Conservation (phyloP, 2,797 vertebrate genomes). For the Astyanax mexicanus region DNA sequence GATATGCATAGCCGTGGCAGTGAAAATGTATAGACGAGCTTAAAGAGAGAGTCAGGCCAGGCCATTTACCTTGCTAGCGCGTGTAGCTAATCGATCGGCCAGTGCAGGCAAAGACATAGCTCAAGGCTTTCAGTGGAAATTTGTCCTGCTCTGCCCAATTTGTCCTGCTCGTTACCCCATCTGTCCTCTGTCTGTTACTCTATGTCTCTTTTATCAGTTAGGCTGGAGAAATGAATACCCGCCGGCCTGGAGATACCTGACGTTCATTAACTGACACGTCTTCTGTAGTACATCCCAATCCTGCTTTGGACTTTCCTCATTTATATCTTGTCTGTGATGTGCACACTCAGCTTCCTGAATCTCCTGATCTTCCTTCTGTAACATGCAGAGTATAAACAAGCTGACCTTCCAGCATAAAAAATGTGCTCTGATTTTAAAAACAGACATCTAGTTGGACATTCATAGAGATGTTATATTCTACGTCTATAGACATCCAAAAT, state of each 20-base stretch:
- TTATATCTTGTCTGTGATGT: not conserved
- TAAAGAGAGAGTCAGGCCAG: conserved; percentile 7
- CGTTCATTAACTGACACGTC: conserved; percentile 17
- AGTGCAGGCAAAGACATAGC: conserved; percentile 19
- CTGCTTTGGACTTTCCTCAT: too few species aligned
- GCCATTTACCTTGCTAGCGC: not conserved
- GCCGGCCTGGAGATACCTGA: not conserved
- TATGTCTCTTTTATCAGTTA: conserved; percentile 18
- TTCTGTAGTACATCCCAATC: not conserved
- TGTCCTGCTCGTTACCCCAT: conserved; percentile 9
- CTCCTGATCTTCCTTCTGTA: not conserved
- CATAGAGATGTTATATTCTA: too few species aligned
- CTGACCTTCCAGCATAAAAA: not conserved
- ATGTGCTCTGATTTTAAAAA: too few species aligned
- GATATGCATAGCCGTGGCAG: not conserved
- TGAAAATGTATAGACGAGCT: conserved; percentile 4
- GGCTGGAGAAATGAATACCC: not conserved
- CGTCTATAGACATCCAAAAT: too few species aligned
- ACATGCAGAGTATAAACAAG: not conserved
- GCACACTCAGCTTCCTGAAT: not conserved
- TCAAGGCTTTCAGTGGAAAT: conserved; percentile 35
- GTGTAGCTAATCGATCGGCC: conserved; percentile 30
- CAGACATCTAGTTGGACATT: too few species aligned
- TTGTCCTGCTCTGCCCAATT: not conserved
- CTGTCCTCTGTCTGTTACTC: conserved; percentile 22